These are phyloP conservation scores for Heliconius charithonia DNA, from an alignment of 2,888 invertebrate genomes.

Conservation along the genomic window DNA sequence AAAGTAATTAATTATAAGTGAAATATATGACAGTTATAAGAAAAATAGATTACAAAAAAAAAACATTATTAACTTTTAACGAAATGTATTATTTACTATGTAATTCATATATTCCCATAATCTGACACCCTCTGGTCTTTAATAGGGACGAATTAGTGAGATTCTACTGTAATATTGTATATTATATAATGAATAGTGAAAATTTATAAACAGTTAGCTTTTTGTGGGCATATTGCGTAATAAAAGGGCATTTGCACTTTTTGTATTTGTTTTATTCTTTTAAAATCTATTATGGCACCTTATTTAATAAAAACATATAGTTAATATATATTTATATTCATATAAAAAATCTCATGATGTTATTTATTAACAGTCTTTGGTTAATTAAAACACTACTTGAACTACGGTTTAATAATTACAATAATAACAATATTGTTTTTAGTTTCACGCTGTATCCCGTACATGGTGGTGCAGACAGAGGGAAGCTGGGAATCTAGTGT, in stretches of 20 bases:
- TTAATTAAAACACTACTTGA: background rate
- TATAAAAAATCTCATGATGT: background rate
- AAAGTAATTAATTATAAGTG: too few relatives aligned
- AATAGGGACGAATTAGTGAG: background rate
- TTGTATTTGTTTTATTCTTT: conserved; percentile 62
- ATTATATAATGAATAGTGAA: conserved; percentile 62
- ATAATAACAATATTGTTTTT: too few relatives aligned
- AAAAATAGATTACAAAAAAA: too few relatives aligned
- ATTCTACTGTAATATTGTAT: conserved; percentile 48
- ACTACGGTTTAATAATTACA: too few relatives aligned
- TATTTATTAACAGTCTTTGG: conserved; percentile 6
- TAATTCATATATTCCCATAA: background rate
- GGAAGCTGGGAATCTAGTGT: too few relatives aligned
- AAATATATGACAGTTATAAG: too few relatives aligned
- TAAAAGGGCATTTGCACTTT: conserved; percentile 78
- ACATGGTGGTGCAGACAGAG: too few relatives aligned
- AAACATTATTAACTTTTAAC: too few relatives aligned
- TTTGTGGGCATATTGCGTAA: conserved; percentile 81
- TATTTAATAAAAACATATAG: background rate
- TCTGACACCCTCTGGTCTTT: background rate
- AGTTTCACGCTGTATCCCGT: too few relatives aligned
- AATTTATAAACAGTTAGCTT: conserved; percentile 80
- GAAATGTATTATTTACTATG: background rate
- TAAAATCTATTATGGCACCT: conserved; percentile 24
- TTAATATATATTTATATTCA: background rate